Percentiles rank a stretch among this genome's conserved stretches.
These are phyloP conservation scores for Prenolepis imparis DNA, from an alignment of 2,888 invertebrate genomes.

Conservation along the genomic window DNA sequence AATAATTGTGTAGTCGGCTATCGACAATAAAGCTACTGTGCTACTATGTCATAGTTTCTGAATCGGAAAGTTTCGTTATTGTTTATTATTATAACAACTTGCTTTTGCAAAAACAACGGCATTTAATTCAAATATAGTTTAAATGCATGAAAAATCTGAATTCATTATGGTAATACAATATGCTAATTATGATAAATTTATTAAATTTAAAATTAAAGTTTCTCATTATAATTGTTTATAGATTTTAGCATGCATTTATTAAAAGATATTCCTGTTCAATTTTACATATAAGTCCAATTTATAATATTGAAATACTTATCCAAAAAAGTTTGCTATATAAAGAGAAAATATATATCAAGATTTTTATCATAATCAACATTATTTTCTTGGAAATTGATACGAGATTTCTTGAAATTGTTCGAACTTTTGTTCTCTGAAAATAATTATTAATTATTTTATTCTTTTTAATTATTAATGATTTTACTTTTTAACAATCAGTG, in stretches of 20 bases:
- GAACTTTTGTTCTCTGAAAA: neutral
- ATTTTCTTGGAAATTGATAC: neutral
- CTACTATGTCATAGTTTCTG: neutral
- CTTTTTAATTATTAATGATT: neutral
- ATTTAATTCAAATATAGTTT: neutral
- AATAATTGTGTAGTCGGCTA: neutral
- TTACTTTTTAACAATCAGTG: neutral
- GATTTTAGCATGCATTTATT: neutral
- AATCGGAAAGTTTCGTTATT: neutral
- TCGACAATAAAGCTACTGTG: neutral
- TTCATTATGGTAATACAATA: neutral
- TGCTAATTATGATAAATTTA: neutral
- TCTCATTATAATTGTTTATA: neutral
- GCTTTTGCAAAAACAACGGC: neutral
- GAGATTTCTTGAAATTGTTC: neutral
- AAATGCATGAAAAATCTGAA: neutral
- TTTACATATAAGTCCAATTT: neutral
- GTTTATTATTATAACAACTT: neutral
- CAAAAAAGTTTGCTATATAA: neutral
- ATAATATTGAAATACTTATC: neutral
- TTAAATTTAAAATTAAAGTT: neutral
- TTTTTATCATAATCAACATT: neutral
- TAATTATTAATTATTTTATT: neutral
- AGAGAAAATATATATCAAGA: neutral
- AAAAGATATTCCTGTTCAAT: neutral